A percentile compares a stretch with the other conserved stretches of the same genome.
Evolutionary conservation across 2,888 invertebrate species (phyloP).

Genomic region (Camponotus fellah): DNA sequence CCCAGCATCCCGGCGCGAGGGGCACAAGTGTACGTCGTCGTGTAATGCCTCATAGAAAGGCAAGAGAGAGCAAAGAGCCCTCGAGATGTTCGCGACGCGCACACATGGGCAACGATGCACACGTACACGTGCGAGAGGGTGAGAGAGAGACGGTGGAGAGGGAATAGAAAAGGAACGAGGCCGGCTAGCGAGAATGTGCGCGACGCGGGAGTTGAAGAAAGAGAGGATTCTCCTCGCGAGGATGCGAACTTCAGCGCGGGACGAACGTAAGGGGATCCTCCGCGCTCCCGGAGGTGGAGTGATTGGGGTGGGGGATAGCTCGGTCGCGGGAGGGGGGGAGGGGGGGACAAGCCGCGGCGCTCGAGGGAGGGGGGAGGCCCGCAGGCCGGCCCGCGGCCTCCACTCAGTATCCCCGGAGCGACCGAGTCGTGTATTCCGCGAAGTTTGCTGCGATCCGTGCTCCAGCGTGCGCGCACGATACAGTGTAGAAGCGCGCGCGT

Average conservation of each 20-base stretch:
- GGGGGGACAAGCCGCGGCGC: slow-evolving; percentile 49
- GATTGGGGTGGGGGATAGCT: slow-evolving; percentile 54
- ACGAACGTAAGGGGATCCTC: slow-evolving; percentile 46
- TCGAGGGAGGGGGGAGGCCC: slow-evolving; percentile 82
- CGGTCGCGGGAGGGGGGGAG: slow-evolving; percentile 55
- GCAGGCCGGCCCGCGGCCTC: slow-evolving; percentile 86
- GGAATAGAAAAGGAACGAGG: slow-evolving; percentile 1
- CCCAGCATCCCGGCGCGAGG: slow-evolving; percentile 73
- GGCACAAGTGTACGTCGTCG: slow-evolving; percentile 80
- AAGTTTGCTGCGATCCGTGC: slow-evolving; percentile 73
- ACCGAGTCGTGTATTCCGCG: slow-evolving; percentile 86
- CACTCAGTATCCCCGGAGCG: slow-evolving; percentile 86
- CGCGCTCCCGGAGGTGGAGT: slow-evolving; percentile 54
- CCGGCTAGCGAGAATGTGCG: slow-evolving; percentile 49
- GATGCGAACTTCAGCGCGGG: slow-evolving; percentile 41
- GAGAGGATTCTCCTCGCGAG: slow-evolving; percentile 25
- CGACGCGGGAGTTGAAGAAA: slow-evolving; percentile 46
- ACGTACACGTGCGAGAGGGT: slow-evolving; percentile 40
- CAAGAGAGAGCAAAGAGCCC: slow-evolving; percentile 59
- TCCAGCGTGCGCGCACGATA: slow-evolving; percentile 70
- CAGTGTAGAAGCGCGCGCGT: slow-evolving; percentile 54
- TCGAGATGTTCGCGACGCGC: slow-evolving; percentile 53
- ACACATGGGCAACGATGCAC: slow-evolving; percentile 23
- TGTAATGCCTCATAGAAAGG: slow-evolving; percentile 81
- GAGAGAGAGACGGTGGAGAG: neutral